phyloP scores from a whole-genome alignment of 2,797 vertebrate genomes.

The Eleutherodactylus coqui region DNA sequence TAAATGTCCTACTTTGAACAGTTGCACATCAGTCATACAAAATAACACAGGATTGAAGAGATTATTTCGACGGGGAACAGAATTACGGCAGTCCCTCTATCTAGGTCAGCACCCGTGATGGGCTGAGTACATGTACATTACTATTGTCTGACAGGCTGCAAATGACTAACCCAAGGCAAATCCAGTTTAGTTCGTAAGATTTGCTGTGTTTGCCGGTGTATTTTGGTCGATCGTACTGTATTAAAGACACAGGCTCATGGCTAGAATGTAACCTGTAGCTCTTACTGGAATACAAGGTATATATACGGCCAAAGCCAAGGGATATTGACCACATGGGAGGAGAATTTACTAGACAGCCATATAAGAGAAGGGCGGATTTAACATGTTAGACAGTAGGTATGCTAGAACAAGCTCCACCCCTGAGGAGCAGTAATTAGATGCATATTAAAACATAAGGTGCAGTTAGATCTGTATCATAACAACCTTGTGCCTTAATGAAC shows the following conservation, averaged over 20 bases:
- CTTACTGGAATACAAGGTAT: background rate
- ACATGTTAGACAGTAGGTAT: background rate
- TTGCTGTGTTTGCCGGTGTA: slow-evolving; percentile 16
- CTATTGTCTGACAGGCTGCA: slow-evolving; percentile 20
- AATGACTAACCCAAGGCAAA: slow-evolving; percentile 24
- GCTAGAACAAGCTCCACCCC: background rate
- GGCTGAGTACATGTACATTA: slow-evolving; percentile 14
- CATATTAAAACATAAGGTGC: background rate
- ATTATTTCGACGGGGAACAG: slow-evolving; percentile 21
- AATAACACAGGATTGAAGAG: slow-evolving; percentile 19
- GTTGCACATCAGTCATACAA: slow-evolving; percentile 12
- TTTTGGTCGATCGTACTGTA: background rate
- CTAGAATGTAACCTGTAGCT: background rate
- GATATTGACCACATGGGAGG: no score
- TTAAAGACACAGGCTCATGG: background rate
- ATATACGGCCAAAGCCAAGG: no score
- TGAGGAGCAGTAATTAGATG: background rate
- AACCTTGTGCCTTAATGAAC: background rate
- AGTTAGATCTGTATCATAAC: background rate
- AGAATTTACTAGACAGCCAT: background rate
- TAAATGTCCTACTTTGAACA: slow-evolving; percentile 23
- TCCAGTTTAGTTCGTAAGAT: slow-evolving; percentile 9
- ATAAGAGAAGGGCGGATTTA: background rate
- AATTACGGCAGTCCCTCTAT: background rate
- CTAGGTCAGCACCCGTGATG: slow-evolving; percentile 24